A percentile compares a stretch with the other conserved stretches of the same genome.
phyloP scores from a whole-genome alignment of 2,888 invertebrate genomes.

The Chaetogeoica ovagalla region DNA sequence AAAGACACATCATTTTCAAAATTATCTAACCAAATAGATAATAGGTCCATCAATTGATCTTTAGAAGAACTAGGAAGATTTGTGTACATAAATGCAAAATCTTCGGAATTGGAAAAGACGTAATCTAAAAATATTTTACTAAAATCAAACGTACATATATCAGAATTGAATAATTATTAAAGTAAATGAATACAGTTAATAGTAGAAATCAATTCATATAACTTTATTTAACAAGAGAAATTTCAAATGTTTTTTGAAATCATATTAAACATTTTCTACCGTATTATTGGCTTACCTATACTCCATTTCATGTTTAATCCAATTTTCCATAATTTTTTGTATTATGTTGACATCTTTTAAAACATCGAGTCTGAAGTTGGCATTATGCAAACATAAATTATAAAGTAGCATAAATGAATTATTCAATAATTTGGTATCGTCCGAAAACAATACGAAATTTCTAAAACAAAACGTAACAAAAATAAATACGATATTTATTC shows the following conservation, averaged over 20 bases:
- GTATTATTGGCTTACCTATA: constrained; percentile 23
- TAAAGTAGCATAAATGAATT: constrained; percentile 37
- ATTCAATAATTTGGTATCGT: constrained; percentile 28
- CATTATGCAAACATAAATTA: constrained; percentile 8
- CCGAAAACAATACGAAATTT: neutral
- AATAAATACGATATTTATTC: neutral
- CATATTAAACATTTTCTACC: neutral
- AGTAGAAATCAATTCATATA: neutral
- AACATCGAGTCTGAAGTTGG: neutral
- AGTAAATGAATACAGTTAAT: neutral
- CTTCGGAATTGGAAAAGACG: constrained; percentile 15
- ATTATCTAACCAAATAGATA: constrained; percentile 32
- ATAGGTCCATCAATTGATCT: constrained; percentile 6
- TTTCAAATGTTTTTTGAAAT: neutral
- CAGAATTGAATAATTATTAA: neutral
- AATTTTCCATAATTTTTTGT: constrained; percentile 20
- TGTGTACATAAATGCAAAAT: neutral
- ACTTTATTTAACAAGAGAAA: neutral
- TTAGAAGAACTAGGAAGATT: constrained; percentile 17
- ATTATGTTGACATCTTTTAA: constrained; percentile 9
- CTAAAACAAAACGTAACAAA: constrained; percentile 3
- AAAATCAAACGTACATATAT: constrained; percentile 25
- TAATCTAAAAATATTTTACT: constrained; percentile 50
- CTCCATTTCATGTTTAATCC: constrained; percentile 34
- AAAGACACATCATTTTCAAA: constrained; percentile 6